Base-by-base conservation (phyloP, 2,797 vertebrate species). In the Hylomyscus alleni region DNA sequence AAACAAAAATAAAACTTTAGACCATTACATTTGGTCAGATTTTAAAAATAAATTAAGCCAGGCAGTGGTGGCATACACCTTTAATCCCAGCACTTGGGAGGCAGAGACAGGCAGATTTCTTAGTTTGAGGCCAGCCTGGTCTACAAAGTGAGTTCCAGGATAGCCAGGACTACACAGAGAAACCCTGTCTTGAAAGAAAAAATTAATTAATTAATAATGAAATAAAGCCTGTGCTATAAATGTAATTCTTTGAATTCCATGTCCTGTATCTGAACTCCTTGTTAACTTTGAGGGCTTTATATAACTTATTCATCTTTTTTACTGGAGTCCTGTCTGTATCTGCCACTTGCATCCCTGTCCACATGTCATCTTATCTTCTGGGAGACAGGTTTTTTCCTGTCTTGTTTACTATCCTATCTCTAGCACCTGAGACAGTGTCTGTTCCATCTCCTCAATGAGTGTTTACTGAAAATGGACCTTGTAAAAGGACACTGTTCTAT, bases 401-500 rank as follows among this genome's bases (percentile, higher is more conserved):
- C 95, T 77, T 83, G 54, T 90, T 95, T 87, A 40, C 26, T 78
- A 8, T 67, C 40, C 5, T 72, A 34, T 85, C 26, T 82, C 44
- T 95, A 37, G 17, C 47, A 91, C 34, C 52, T 67, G n/a, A 52
- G 47, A 72, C 80, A 77, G 20, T 56, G 60, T 93, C 58, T 95
- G 40, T 34, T 60, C 44, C 6, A 6, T 75, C n/a, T 47, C 67
- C 1, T 88, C 40, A 78, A 14, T 81, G 52, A 37, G 34, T 92
- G 44, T 91, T 89, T 96, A 20, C 80, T 88, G 62, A 92, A 88
- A 88, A 85, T 14, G 95, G 40, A 76, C 65, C 40, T 89, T 95
- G 90, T 34, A 90, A 93, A 93, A 91, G n/a, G 50, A 47, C 4
- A 80, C 26, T 67, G 34, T 77, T 92, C 60, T 44, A 56, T 22